phyloP scores from a whole-genome alignment of 2,113 vertebrate genomes.

The Otis tarda region DNA sequence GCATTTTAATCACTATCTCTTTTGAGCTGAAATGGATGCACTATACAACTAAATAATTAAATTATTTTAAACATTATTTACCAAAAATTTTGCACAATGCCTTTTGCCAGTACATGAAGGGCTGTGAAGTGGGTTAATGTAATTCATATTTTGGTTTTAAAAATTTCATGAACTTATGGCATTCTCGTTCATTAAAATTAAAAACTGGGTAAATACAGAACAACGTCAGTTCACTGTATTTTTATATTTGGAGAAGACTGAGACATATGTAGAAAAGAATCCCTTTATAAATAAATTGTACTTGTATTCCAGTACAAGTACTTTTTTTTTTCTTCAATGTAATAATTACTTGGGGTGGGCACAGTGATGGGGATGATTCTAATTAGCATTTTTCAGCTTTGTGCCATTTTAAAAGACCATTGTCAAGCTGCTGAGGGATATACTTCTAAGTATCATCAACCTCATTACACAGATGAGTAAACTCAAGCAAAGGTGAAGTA shows the following conservation, averaged over 20 bases:
- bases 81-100: neutral
- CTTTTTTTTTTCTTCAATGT: neutral
- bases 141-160: constrained; percentile 17
- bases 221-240: constrained; percentile 18
- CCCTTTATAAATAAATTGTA: constrained; percentile 36
- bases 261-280: constrained; percentile 14
- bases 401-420: neutral
- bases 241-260: constrained; percentile 43
- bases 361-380: neutral
- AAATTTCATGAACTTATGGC: neutral
- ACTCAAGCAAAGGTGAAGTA: neutral
- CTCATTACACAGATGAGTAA: neutral
- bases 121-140: neutral
- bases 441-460: neutral
- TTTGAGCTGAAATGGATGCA: neutral
- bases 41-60: constrained; percentile 16
- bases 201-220: constrained; percentile 23
- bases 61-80: constrained; percentile 24
- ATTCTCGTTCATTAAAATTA: constrained; percentile 37
- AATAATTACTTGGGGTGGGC: neutral
- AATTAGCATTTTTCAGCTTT: neutral
- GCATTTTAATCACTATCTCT: neutral
- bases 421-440: neutral
- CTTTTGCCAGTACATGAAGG: neutral
- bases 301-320: neutral